Evolutionary conservation across 2,888 invertebrate species (phyloP), one percentile per base, ranked within the genome.

Genomic region (Pollenia labialis): DNA sequence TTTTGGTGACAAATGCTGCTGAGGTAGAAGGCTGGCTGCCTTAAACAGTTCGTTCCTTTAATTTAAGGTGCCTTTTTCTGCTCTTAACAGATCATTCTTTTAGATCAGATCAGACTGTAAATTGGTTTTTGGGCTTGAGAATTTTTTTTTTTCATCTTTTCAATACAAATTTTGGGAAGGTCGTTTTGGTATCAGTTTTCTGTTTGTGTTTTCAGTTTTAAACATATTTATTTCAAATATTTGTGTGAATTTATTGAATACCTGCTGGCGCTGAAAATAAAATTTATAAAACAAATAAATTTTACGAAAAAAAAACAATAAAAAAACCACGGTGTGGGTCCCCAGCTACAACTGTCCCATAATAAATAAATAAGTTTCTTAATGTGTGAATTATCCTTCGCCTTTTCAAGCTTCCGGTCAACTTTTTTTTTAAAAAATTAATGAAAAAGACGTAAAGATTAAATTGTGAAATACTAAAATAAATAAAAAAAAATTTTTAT

Each of bases 381-480:
- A 83, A 87, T 77, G 84, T 81, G 84, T 74, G 81, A 84, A 87
- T 74, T 74, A 11, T 81, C 54, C 62, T 18, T 54, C 64, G 71
- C 48, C 44, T 71, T 62, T 87, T 76, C 46, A 72, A 76, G 85
- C 87, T 87, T 87, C 85, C 85, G 87, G 82, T 82, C 66, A 56
- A 44, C 14, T 75, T 12, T 42, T 44, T 9, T 52, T 12, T n/a
- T 40, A 4, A 32, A 46, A 56, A 58, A 6, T 32, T 16, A 3
- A 8, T 9, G 32, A 9, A 52, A 72, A 71, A 40, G 10, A 69
- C 40, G 40, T 32, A 54, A 54, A 66, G 48, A 82, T 82, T 82
- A 69, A 82, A 68, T 74, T 85, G 83, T 72, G 56, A 79, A 76
- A 69, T 72, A 71, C 64, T 56, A 69, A 62, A 46, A 23, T 14